Base-by-base conservation (phyloP, 2,797 vertebrate genomes). In the Chaetophractus vellerosus region DNA sequence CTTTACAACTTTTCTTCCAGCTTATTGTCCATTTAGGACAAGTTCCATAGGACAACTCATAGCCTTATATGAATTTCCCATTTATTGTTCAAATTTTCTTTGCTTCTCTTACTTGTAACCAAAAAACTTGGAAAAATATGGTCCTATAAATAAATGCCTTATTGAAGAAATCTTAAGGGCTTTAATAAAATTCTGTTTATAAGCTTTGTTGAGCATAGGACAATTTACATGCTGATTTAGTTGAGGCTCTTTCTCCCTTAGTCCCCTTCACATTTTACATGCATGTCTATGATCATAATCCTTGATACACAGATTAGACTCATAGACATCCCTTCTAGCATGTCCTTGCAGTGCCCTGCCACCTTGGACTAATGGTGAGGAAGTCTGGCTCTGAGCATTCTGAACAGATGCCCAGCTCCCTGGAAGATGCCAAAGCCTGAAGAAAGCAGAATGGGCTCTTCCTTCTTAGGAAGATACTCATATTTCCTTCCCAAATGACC, bases 121-220 rank as follows among this genome's bases (percentile, higher is more conserved):
- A 71, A 74, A 95, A 41, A 71, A 48, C 48, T 93, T 80, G 61
- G 31, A 86, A 28, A 96, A 88, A 57, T 68, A 61, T 4, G 24
- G 68, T 41, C 72, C 63, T 71, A 23, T 72, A 31, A 48, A 52
- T 83, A n/a, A 93, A 88, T 88, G 15, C 33, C 33, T 90, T 88
- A 15, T 66, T 89, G 74, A 72, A 45, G 50, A 59, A 71, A 48
- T 33, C 23, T 72, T 78, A 63, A 38, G 38, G 16, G 18, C 19
- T 93, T 28, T 90, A 36, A 18, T 78, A 63, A 88, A 61, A 36
- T 23, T 80, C 15, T 33, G 14, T 85, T 15, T 55, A 9, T 55
- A 18, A 16, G 18, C 52, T 55, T 55, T 55, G 4, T 19, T 55
- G 52, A 55, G 16, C 52, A 55, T 19, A 19, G 45, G 45, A 45